phyloP scores from a whole-genome alignment of 2,113 vertebrate species.

The Oryctolagus cuniculus region mOryCun1.1 NC_091436.1:91704001-91704500 shows the following conservation, averaged over 20 bases:
- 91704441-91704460: neutral
- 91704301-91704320: neutral
- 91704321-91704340: neutral
- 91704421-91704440: neutral
- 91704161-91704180: neutral
- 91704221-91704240: neutral
- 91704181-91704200: neutral
- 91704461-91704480: neutral
- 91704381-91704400: neutral
- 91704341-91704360: neutral
- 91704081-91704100: neutral
- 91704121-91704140: neutral
- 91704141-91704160: neutral
- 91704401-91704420: neutral
- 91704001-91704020: constrained; percentile 5
- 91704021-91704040: neutral
- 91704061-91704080: neutral
- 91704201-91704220: neutral
- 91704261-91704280: neutral
- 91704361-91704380: neutral
- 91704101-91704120: neutral
- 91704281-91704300: neutral
- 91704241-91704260: neutral
- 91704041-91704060: neutral
- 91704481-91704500: neutral